Base-by-base conservation (phyloP, 2,888 invertebrate genomes). In the Augochlorella aurata region DNA sequence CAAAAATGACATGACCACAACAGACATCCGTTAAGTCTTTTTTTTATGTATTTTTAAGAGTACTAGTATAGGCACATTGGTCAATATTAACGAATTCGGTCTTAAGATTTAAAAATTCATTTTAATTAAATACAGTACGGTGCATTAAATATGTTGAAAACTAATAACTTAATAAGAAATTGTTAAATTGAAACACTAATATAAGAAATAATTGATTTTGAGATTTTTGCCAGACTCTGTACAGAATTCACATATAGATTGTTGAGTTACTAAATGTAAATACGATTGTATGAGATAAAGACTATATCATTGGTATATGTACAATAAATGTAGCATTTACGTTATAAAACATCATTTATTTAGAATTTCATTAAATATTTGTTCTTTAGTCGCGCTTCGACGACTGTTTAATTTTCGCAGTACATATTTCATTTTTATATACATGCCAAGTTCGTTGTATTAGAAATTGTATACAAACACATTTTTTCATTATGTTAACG, bases 21-120 rank as follows among this genome's bases (percentile, higher is more conserved):
- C 73, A 12, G 74, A 14, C 4, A 38, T 38, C 7, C 47, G 54
- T 49, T 72, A 61, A 78, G 58, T 69, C n/a, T 69, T 69, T 81
- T 69, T 81, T 54, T 47, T 50, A 77, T 71, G 52, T 50, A 63
- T 74, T 79, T 74, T 54, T 65, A 74, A 79, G 61, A 70, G 49
- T 66, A 67, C n/a, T n/a, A 78, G 24, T 24, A 10, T 70, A 71
- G 44, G n/a, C n/a, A 12, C 50, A 54, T 61, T 45, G 21, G 58
- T 50, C 12, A 63, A 69, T 58, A 14, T 74, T 69, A 44, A 69
- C 21, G 44, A 54, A 21, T 61, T 73, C 70, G 18, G 69, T 73
- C 45, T 24, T 14, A 49, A 67, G 18, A n/a, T 45, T 76, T 68
- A 8, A 69, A 47, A 38, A 74, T 77, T 58, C 1, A 47, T 70